These are phyloP conservation scores for Apamea epomidion DNA, from an alignment of 2,888 invertebrate genomes.

Conservation along the genomic window DNA sequence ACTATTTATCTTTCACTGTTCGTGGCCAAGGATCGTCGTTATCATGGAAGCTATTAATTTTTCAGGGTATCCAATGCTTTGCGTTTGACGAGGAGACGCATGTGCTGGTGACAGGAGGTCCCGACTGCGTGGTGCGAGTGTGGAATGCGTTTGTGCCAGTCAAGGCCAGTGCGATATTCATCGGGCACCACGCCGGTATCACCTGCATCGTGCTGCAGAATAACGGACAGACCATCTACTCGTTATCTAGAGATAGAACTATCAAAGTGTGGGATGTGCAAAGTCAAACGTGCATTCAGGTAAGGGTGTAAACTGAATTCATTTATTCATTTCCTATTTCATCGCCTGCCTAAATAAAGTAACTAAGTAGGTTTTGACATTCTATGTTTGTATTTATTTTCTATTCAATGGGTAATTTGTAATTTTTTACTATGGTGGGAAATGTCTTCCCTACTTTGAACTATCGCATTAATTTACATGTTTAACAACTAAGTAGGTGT, in stretches of 20 bases:
- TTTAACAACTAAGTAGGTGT: neutral
- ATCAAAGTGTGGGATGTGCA: constrained; percentile 95
- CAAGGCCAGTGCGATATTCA: constrained; percentile 91
- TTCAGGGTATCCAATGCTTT: constrained; percentile 92
- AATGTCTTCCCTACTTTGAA: neutral
- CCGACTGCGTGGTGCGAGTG: constrained; percentile 93
- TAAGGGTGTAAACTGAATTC: constrained; percentile 61
- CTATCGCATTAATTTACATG: neutral
- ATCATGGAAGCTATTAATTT: neutral
- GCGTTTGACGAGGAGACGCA: constrained; percentile 91
- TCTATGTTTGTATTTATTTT: neutral
- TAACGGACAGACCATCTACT: constrained; percentile 92
- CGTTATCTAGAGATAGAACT: constrained; percentile 92
- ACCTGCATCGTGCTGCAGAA: constrained; percentile 92
- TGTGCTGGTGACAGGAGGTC: constrained; percentile 93
- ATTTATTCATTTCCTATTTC: neutral
- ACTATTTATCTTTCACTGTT: neutral
- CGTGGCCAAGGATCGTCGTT: neutral
- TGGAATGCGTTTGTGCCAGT: constrained; percentile 95
- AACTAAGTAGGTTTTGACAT: neutral
- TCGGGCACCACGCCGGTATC: constrained; percentile 93
- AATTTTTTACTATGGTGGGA: neutral
- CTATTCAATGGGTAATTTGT: neutral
- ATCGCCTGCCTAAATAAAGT: neutral
- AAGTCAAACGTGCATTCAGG: constrained; percentile 92